phyloP scores from a whole-genome alignment of 2,113 vertebrate genomes.

The Peucedramus taeniatus region DNA sequence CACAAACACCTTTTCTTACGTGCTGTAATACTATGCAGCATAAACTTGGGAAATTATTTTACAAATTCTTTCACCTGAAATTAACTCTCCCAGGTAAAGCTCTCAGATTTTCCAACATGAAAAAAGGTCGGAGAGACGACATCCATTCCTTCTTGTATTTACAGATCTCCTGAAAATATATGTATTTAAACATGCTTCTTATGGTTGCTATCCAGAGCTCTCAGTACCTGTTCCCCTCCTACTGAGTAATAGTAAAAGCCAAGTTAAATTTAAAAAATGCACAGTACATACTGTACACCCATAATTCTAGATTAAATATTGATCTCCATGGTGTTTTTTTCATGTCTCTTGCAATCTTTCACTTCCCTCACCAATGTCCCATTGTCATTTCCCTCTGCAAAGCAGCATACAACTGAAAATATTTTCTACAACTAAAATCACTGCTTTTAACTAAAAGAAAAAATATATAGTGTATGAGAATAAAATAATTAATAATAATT shows the following conservation, averaged over 20 bases:
- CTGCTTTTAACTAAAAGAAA: neutral
- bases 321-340: slow-evolving; percentile 42
- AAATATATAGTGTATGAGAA: neutral
- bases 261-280: slow-evolving; percentile 61
- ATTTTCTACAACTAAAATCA: neutral
- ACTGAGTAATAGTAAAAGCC: slow-evolving; percentile 55
- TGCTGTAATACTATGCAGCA: neutral
- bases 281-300: slow-evolving; percentile 48
- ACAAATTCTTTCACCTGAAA: slow-evolving; percentile 1
- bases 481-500: neutral
- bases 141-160: neutral
- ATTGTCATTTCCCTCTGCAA: neutral
- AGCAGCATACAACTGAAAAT: neutral
- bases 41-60: neutral
- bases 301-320: slow-evolving; percentile 63
- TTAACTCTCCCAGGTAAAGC: slow-evolving; percentile 15
- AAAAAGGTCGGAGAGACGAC: neutral
- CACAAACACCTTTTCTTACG: neutral
- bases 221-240: slow-evolving; percentile 46
- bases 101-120: neutral
- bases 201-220: slow-evolving; percentile 36
- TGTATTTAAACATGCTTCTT: slow-evolving; percentile 29
- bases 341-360: neutral
- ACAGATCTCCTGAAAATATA: slow-evolving; percentile 21
- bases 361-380: neutral